A percentile compares a stretch with the other conserved stretches of the same genome.
Evolutionary conservation across 1,140 invertebrate genomes (phyloP).

Genomic region (Campoletis sonorensis): DNA sequence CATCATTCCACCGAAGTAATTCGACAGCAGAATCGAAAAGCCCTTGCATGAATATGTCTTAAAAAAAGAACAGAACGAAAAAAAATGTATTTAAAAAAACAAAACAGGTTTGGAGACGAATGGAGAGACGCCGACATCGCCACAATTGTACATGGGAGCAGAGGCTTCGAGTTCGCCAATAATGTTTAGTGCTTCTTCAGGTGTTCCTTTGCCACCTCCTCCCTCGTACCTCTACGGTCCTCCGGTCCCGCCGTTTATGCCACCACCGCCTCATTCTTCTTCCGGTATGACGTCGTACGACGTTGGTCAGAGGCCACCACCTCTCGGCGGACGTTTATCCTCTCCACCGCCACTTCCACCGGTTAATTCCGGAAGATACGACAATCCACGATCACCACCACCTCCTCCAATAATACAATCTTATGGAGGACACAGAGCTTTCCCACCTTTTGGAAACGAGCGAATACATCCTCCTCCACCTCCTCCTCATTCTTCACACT

Average conservation of each 20-base stretch:
- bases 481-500: conserved; percentile 55
- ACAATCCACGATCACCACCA: conserved; percentile 62
- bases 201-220: conserved; percentile 72
- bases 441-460: conserved; percentile 61
- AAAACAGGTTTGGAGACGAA: conserved; percentile 75
- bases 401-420: conserved; percentile 62
- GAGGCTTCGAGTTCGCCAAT: conserved; percentile 76
- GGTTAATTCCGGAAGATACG: conserved; percentile 59
- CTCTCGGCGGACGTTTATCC: conserved; percentile 80
- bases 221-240: conserved; percentile 75
- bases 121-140: conserved; percentile 75
- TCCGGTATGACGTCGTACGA: conserved; percentile 72
- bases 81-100: conserved; percentile 53
- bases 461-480: conserved; percentile 59
- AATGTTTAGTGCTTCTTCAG: conserved; percentile 71
- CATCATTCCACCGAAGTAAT: neutral
- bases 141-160: conserved; percentile 74
- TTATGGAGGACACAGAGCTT: conserved; percentile 42
- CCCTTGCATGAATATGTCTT: neutral
- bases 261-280: conserved; percentile 62
- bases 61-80: conserved; percentile 34
- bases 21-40: neutral
- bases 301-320: conserved; percentile 79
- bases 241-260: conserved; percentile 68
- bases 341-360: conserved; percentile 76